Conservation (phyloP, 2,113 vertebrate genomes). For the Conger conger region DNA sequence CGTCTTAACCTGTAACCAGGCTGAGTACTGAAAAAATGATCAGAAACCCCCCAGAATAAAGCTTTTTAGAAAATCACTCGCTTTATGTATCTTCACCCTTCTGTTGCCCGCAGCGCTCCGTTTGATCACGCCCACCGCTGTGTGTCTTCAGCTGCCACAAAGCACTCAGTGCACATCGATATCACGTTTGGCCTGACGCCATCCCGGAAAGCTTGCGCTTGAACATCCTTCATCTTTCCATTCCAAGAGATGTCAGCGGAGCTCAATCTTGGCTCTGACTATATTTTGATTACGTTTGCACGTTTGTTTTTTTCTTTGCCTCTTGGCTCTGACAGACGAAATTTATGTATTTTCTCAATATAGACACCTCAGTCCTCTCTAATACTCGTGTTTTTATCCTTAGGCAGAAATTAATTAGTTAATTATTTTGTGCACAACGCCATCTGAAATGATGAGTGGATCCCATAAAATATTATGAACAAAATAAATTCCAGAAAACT, state of each 20-base stretch:
- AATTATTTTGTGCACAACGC: neutral
- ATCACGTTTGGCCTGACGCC: slow-evolving; percentile 11
- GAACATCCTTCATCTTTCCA: neutral
- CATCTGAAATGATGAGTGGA: neutral
- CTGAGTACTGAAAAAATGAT: neutral
- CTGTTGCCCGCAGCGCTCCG: neutral
- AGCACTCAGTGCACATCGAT: slow-evolving; percentile 12
- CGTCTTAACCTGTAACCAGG: neutral
- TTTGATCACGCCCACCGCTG: neutral
- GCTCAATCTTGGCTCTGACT: neutral
- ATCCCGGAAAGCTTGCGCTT: neutral
- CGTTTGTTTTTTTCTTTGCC: neutral
- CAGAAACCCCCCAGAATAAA: neutral
- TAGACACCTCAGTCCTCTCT: neutral
- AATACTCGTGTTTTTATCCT: neutral
- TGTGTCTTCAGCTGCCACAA: neutral
- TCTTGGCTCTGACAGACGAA: neutral
- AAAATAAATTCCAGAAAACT: neutral
- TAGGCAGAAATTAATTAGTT: neutral
- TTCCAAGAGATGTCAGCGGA: neutral
- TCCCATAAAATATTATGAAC: neutral
- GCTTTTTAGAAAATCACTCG: neutral
- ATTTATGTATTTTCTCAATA: neutral
- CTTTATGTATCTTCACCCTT: neutral
- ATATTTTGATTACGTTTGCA: neutral